phyloP scores from a whole-genome alignment of 2,113 vertebrate genomes.

The Cromileptes altivelis region DNA sequence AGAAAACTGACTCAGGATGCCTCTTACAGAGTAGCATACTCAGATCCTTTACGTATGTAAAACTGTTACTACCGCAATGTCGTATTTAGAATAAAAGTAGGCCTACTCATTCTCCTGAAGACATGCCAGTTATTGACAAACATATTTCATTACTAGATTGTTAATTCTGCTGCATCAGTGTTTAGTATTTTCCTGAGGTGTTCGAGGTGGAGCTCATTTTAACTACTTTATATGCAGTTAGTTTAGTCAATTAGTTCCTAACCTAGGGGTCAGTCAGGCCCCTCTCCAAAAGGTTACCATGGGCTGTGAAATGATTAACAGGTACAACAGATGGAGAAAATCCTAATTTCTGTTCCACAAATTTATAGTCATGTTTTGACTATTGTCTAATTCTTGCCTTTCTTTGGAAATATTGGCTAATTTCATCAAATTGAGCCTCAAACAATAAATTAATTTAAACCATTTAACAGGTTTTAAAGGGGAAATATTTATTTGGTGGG shows the following conservation, averaged over 20 bases:
- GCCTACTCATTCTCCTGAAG: background rate
- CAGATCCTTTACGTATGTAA: background rate
- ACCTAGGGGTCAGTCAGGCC: background rate
- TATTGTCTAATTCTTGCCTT: background rate
- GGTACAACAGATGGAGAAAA: too few relatives aligned
- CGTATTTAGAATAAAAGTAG: background rate
- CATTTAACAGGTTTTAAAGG: background rate
- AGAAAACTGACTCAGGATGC: conserved; percentile 1
- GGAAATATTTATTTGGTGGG: background rate
- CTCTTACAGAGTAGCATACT: background rate
- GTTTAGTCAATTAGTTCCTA: background rate
- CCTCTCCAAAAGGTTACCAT: background rate
- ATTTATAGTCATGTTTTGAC: too few relatives aligned
- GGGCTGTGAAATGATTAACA: background rate
- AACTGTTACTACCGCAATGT: background rate
- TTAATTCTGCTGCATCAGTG: background rate
- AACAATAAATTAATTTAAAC: background rate
- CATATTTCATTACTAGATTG: background rate
- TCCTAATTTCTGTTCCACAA: too few relatives aligned
- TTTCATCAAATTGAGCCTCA: background rate
- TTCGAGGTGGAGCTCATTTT: background rate
- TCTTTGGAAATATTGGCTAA: background rate
- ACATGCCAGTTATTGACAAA: background rate
- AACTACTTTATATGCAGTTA: background rate
- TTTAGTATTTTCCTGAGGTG: background rate